Evolutionary conservation across 2,888 invertebrate genomes (phyloP), one percentile per base, ranked within the genome.

Genomic region (Sminthurinus aureus): DNA sequence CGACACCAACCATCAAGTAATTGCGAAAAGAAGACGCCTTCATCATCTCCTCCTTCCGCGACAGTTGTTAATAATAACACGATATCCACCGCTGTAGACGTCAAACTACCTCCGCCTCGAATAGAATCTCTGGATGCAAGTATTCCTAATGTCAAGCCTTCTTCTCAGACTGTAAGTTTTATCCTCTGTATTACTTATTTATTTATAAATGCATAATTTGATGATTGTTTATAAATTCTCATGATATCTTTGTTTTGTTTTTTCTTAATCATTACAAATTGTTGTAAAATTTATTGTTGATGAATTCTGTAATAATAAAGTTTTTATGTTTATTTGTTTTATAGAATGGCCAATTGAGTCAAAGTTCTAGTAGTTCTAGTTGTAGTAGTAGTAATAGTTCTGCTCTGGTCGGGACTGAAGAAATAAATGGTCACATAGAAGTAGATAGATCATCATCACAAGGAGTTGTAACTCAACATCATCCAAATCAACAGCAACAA

Each of bases 261-360:
- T 13, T 38, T 58, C 9, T 58, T 58, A 18, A 58, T 58, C 9
- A 15, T 58, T 3, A 58, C 2, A 58, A 58, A 58, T 6, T 58
- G 58, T 58, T 6, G 9, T 2, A 15, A 58, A 6, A 38, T 38
- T 38, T 38, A 38, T 38, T 38, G 38, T 4, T 38, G 6, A 38
- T 38, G 38, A 38, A 38, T n/a, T n/a, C n/a, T 38, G 38, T 38
- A 38, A n/a, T n/a, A n/a, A n/a, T n/a, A n/a, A n/a, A n/a, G n/a
- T n/a, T 38, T 38, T 38, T 38, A 4, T 38, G 1, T 38, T 6
- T 66, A 4, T 66, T 66, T n/a, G 9, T 24, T 81, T 75, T 84
- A 0, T 81, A 87, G 87, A 87, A 87, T 74, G 87, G 86, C 74
- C 84, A 85, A 73, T 24, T 85, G 67, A 38, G 38, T 38, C 38